Evolutionary conservation across 2,888 invertebrate genomes (phyloP).

Genomic region (Subacronicta megacephala): DNA sequence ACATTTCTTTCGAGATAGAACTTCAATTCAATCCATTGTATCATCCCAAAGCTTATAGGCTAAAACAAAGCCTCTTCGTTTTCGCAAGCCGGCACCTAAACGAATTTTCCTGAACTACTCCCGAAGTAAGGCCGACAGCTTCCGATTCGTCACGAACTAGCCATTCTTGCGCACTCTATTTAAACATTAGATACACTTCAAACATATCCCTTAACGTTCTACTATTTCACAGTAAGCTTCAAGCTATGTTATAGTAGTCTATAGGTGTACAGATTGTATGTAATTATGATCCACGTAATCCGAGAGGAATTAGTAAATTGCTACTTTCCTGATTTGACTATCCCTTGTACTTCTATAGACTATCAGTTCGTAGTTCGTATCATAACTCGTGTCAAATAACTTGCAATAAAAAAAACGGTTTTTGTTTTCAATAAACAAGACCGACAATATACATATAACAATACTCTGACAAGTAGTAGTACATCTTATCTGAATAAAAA

Average conservation of each 20-base stretch:
- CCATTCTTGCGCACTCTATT: constrained; percentile 35
- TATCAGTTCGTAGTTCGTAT: no score
- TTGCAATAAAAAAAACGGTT: constrained; percentile 19
- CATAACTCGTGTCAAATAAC: not conserved
- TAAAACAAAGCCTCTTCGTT: constrained; percentile 52
- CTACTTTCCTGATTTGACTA: no score
- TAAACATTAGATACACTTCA: constrained; percentile 35
- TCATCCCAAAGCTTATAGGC: constrained; percentile 55
- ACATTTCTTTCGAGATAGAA: constrained; percentile 34
- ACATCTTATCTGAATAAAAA: constrained; percentile 56
- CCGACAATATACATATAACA: constrained; percentile 11
- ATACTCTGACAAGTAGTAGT: constrained; percentile 38
- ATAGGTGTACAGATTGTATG: not conserved
- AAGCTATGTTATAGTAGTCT: not conserved
- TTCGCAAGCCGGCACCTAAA: constrained; percentile 49
- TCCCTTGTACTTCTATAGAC: no score
- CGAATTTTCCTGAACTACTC: constrained; percentile 48
- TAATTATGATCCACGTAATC: not conserved
- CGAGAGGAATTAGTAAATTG: no score
- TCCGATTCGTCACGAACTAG: constrained; percentile 55
- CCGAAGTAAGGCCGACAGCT: constrained; percentile 41
- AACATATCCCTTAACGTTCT: constrained; percentile 6
- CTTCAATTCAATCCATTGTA: constrained; percentile 53
- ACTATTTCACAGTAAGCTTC: not conserved
- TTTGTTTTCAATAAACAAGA: constrained; percentile 31